Percentiles rank a stretch among this genome's conserved stretches.
Evolutionary conservation across 2,113 vertebrate species (phyloP).

Genomic region (Tachysurus fulvidraco): DNA sequence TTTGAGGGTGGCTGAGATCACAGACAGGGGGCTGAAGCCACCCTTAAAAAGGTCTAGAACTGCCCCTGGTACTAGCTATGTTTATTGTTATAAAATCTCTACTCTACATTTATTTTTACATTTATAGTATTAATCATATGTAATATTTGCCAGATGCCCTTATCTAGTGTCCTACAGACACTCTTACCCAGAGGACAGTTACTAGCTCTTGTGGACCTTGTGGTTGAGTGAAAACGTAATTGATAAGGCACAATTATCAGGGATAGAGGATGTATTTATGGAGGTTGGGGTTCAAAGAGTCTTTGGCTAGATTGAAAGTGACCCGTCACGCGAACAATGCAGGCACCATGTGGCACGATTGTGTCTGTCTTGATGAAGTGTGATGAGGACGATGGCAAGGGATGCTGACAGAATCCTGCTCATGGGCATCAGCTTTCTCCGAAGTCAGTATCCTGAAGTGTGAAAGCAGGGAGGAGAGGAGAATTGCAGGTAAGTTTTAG

Average conservation of each 20-base stretch:
- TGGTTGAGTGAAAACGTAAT: constrained; percentile 25
- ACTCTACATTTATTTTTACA: too few relatives aligned
- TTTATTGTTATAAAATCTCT: background rate
- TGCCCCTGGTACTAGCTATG: background rate
- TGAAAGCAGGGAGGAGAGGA: background rate
- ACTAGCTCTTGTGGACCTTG: background rate
- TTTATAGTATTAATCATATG: background rate
- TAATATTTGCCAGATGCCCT: background rate
- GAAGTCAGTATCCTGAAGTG: constrained; percentile 23
- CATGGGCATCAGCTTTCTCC: constrained; percentile 32
- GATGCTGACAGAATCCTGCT: constrained; percentile 13
- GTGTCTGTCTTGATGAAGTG: constrained; percentile 32
- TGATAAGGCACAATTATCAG: constrained; percentile 23
- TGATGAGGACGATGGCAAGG: constrained; percentile 26
- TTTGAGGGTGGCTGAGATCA: too few relatives aligned
- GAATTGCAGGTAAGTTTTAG: background rate
- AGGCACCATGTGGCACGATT: constrained; percentile 10
- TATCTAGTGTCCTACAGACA: background rate
- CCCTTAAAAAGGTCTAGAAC: too few relatives aligned
- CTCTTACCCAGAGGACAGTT: background rate
- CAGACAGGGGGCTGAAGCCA: too few relatives aligned
- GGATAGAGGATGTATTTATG: constrained; percentile 11
- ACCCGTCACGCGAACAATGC: constrained; percentile 21
- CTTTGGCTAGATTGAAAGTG: constrained; percentile 38
- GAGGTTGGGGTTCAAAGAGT: constrained; percentile 29